These are phyloP conservation scores for Calameuta idolon DNA, from an alignment of 2,888 invertebrate genomes.

Conservation along the genomic window DNA sequence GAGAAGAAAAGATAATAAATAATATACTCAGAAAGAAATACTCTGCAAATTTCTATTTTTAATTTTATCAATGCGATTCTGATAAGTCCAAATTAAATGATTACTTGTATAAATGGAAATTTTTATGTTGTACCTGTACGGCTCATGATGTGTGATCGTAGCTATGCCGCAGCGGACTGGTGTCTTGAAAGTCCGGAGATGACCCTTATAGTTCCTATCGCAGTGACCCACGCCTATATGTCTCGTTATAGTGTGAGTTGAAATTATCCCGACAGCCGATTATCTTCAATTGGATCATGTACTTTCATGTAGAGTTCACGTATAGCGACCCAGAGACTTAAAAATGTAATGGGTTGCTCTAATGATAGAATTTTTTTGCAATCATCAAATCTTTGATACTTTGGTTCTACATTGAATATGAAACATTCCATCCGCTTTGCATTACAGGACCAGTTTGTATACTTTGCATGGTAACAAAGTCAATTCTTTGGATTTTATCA, in stretches of 20 bases:
- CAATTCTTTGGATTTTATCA: background rate
- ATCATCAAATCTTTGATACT: background rate
- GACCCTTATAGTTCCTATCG: slow-evolving; percentile 61
- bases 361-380: background rate
- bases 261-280: slow-evolving; percentile 53
- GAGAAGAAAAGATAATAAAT: background rate
- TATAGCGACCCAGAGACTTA: background rate
- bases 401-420: background rate
- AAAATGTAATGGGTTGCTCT: background rate
- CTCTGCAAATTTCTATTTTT: background rate
- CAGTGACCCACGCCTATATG: slow-evolving; percentile 48
- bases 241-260: slow-evolving; percentile 40
- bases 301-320: slow-evolving; percentile 13
- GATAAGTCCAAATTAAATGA: background rate
- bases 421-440: background rate
- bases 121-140: slow-evolving; percentile 46
- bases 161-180: slow-evolving; percentile 54
- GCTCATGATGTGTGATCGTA: slow-evolving; percentile 53
- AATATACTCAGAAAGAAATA: background rate
- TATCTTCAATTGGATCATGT: slow-evolving; percentile 49
- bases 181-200: slow-evolving; percentile 58
- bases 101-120: background rate
- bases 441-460: background rate
- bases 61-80: background rate
- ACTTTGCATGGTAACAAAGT: background rate